Evolutionary conservation across 2,888 invertebrate species (phyloP).

Genomic region (Cetonia aurata): DNA sequence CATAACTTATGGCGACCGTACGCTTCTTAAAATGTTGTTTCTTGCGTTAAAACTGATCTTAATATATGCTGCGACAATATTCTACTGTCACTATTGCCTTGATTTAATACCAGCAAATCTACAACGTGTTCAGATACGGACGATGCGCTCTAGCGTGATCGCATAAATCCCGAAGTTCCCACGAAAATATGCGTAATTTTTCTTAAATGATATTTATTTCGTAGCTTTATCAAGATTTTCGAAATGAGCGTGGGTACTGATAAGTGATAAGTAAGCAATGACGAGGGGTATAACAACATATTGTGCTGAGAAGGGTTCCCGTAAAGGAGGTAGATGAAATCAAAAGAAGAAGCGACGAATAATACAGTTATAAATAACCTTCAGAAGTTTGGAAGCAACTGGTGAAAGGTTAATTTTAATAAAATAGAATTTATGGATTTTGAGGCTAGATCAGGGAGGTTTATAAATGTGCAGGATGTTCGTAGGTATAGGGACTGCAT

Average conservation of each 20-base stretch:
- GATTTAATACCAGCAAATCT: slow-evolving; percentile 32
- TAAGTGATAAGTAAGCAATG: background rate
- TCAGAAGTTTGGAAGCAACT: slow-evolving; percentile 41
- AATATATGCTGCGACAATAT: slow-evolving; percentile 32
- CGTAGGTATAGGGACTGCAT: too few relatives aligned
- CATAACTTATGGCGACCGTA: slow-evolving; percentile 20
- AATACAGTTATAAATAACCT: slow-evolving; percentile 44
- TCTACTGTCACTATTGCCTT: slow-evolving; percentile 11
- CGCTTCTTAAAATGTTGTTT: slow-evolving; percentile 30
- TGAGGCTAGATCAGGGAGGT: slow-evolving; percentile 34
- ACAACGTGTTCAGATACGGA: slow-evolving; percentile 10
- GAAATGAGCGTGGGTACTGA: background rate
- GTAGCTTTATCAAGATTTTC: slow-evolving; percentile 26
- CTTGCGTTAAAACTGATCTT: slow-evolving; percentile 29
- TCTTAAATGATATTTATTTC: slow-evolving; percentile 31
- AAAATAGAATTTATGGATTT: slow-evolving; percentile 45
- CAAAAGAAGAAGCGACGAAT: slow-evolving; percentile 10
- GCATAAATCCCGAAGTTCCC: slow-evolving; percentile 29
- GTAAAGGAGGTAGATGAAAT: background rate
- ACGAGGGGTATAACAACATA: background rate
- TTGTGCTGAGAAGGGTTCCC: background rate
- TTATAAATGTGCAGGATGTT: slow-evolving; percentile 39
- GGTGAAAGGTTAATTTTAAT: slow-evolving; percentile 49
- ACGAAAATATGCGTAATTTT: slow-evolving; percentile 21
- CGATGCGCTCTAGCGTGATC: slow-evolving; percentile 14